Conservation (phyloP, 2,113 vertebrate genomes). For the Cephalopterus ornatus region DNA sequence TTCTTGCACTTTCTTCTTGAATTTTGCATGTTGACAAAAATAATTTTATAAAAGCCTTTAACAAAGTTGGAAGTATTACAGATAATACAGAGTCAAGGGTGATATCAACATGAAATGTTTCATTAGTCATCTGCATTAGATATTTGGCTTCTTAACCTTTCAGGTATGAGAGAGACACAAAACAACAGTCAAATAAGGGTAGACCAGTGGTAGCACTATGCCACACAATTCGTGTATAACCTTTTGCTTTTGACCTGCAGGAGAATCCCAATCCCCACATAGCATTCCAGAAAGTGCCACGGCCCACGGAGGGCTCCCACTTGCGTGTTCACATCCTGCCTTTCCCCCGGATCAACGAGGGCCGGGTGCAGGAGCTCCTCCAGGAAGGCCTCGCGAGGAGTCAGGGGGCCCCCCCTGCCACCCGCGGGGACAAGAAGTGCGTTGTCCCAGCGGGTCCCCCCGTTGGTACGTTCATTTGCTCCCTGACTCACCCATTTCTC, state of each 20-base stretch:
- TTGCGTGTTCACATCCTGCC: slow-evolving; percentile 92
- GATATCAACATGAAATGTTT: neutral
- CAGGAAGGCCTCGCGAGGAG: slow-evolving; percentile 84
- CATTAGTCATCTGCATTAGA: neutral
- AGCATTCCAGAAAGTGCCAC: slow-evolving; percentile 96
- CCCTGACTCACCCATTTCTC: neutral
- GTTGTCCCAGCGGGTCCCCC: slow-evolving; percentile 94
- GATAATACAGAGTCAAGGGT: neutral
- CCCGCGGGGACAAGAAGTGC: slow-evolving; percentile 86
- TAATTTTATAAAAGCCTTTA: neutral
- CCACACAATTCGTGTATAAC: neutral
- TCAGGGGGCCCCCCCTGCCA: slow-evolving; percentile 67
- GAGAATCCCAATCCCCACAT: slow-evolving; percentile 98
- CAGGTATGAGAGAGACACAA: neutral
- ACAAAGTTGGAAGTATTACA: neutral
- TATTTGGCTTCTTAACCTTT: neutral
- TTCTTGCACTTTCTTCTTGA: neutral
- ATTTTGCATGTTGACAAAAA: neutral
- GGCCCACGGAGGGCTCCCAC: slow-evolving; percentile 96
- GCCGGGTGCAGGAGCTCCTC: slow-evolving; percentile 83
- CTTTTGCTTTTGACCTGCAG: slow-evolving; percentile 62
- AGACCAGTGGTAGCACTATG: neutral
- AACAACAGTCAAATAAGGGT: neutral
- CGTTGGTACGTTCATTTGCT: slow-evolving; percentile 82
- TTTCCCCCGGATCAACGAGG: slow-evolving; percentile 86